These are phyloP conservation scores for Melanotus villosus DNA, from an alignment of 2,888 invertebrate genomes.

Conservation along the genomic window DNA sequence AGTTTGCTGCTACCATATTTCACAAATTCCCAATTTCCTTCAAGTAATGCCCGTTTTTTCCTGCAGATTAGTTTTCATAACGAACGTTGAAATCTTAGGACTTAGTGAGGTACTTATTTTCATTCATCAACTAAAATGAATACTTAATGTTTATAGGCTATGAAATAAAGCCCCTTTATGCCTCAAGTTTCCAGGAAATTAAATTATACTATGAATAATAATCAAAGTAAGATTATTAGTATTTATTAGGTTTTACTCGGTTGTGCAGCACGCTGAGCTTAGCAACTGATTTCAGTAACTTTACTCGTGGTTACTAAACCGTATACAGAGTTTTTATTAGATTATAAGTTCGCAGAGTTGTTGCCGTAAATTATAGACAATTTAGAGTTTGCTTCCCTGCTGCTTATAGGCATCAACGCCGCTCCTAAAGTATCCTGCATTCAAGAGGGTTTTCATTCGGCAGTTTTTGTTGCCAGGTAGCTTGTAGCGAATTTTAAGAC, in stretches of 20 bases:
- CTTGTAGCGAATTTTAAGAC: no score
- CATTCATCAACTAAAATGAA: slow-evolving; percentile 8
- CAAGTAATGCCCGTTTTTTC: no score
- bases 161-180: slow-evolving; percentile 11
- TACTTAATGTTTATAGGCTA: slow-evolving; percentile 12
- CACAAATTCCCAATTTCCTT: no score
- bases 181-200: slow-evolving; percentile 8
- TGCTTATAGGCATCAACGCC: slow-evolving; percentile 24
- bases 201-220: slow-evolving; percentile 18
- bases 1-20: no score
- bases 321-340: slow-evolving; percentile 22
- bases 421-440: neutral
- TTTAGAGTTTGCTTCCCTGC: slow-evolving; percentile 8
- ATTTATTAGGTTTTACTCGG: slow-evolving; percentile 14
- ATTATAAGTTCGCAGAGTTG: slow-evolving; percentile 28
- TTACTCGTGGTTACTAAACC: slow-evolving; percentile 11
- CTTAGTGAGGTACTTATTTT: neutral
- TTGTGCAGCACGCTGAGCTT: slow-evolving; percentile 8
- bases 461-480: no score
- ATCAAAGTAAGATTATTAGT: slow-evolving; percentile 16
- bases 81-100: neutral
- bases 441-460: neutral
- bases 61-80: no score
- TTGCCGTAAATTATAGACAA: slow-evolving; percentile 28
- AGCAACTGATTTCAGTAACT: slow-evolving; percentile 6